phyloP scores from a whole-genome alignment of 2,888 invertebrate species.

The Agrilus cyanescens region DNA sequence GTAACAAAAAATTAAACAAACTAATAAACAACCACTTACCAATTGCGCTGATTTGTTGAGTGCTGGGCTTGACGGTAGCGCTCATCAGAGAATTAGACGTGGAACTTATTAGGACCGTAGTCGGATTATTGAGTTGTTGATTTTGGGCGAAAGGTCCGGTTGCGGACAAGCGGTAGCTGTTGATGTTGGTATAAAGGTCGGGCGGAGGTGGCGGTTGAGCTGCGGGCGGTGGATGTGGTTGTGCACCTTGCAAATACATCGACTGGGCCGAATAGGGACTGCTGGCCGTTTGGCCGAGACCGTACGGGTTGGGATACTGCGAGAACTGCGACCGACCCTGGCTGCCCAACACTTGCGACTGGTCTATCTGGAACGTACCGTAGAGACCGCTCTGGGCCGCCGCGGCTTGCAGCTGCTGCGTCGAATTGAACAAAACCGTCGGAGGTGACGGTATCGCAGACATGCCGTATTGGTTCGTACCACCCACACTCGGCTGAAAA shows the following conservation, averaged over 20 bases:
- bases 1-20: not conserved
- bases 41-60: constrained; percentile 74
- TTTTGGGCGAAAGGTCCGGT: constrained; percentile 65
- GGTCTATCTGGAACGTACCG: constrained; percentile 65
- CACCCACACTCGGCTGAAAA: constrained; percentile 32
- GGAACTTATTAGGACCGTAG: constrained; percentile 78
- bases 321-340: constrained; percentile 72
- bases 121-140: constrained; percentile 72
- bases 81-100: constrained; percentile 84
- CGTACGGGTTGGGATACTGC: constrained; percentile 50
- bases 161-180: constrained; percentile 34
- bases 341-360: constrained; percentile 39
- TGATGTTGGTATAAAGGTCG: constrained; percentile 52
- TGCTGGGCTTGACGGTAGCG: constrained; percentile 70
- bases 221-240: constrained; percentile 45
- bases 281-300: constrained; percentile 48
- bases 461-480: constrained; percentile 57
- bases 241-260: constrained; percentile 44
- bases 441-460: constrained; percentile 81
- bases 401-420: constrained; percentile 53
- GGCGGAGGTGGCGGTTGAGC: constrained; percentile 50
- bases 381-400: constrained; percentile 45
- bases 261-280: constrained; percentile 60
- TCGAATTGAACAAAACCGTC: constrained; percentile 69
- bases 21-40: constrained; percentile 35